phyloP scores from a whole-genome alignment of 2,797 vertebrate genomes.

The Moxostoma hubbsi region DNA sequence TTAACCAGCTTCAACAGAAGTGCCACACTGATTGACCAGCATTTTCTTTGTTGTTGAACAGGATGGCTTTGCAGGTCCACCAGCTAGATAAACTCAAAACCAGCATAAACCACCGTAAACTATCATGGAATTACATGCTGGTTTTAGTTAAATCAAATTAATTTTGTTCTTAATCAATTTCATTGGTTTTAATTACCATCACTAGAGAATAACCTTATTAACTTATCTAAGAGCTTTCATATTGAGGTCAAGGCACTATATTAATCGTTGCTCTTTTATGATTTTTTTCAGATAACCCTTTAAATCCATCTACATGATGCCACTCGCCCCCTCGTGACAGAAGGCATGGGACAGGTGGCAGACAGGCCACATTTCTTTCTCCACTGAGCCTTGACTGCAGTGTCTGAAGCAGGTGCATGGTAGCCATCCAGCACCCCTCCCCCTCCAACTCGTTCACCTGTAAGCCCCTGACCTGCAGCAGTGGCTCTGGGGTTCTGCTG shows the following conservation, averaged over 20 bases:
- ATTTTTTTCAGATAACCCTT: conserved; percentile 25
- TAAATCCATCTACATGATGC: conserved; percentile 41
- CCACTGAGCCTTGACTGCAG: conserved; percentile 52
- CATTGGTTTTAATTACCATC: background rate
- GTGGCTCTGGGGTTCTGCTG: conserved; percentile 43
- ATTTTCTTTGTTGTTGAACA: too few relatives aligned
- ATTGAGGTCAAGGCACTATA: conserved; percentile 20
- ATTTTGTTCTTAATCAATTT: background rate
- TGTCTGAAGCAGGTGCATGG: conserved; percentile 58
- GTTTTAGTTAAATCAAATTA: too few relatives aligned
- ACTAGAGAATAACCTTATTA: conserved; percentile 23
- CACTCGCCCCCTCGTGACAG: conserved; percentile 40
- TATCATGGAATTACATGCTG: too few relatives aligned
- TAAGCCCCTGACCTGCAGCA: conserved; percentile 45
- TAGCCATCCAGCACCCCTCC: conserved; percentile 39
- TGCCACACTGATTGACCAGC: too few relatives aligned
- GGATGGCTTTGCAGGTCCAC: too few relatives aligned
- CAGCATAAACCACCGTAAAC: too few relatives aligned
- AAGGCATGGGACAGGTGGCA: conserved; percentile 60
- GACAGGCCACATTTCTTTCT: conserved; percentile 52
- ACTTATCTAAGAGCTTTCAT: conserved; percentile 9
- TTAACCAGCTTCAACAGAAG: too few relatives aligned
- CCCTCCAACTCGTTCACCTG: conserved; percentile 50
- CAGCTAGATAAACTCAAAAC: too few relatives aligned
- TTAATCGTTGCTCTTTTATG: background rate